Evolutionary conservation across 1,140 invertebrate genomes (phyloP).

Genomic region (Pollicipes pollicipes): DNA sequence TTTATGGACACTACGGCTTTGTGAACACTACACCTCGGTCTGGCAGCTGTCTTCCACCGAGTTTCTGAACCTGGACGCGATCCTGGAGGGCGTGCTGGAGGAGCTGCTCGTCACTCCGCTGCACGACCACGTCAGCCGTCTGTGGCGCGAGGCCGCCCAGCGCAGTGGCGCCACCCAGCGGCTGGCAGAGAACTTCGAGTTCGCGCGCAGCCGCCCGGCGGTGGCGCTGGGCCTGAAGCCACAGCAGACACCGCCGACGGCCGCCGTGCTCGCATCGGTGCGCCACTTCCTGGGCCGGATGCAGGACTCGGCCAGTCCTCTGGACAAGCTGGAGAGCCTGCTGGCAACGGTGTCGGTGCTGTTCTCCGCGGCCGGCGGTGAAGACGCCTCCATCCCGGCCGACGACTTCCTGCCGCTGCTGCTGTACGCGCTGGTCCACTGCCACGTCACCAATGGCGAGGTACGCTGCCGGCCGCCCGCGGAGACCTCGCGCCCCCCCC

Average conservation of each 20-base stretch:
- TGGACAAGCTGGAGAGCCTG: slow-evolving; percentile 81
- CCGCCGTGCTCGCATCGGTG: slow-evolving; percentile 53
- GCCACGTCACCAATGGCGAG: slow-evolving; percentile 21
- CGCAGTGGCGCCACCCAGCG: slow-evolving; percentile 9
- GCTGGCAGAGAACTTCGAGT: slow-evolving; percentile 7
- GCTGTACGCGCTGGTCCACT: slow-evolving; percentile 69
- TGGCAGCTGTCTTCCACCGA: slow-evolving; percentile 41
- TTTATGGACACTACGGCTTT: too few species aligned
- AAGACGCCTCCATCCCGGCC: slow-evolving; percentile 27
- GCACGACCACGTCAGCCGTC: slow-evolving; percentile 6
- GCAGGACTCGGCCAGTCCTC: slow-evolving; percentile 75
- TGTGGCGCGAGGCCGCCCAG: not conserved
- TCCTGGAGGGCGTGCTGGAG: slow-evolving; percentile 80
- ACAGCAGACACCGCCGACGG: slow-evolving; percentile 53
- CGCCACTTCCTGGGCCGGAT: slow-evolving; percentile 59
- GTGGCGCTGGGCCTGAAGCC: slow-evolving; percentile 30
- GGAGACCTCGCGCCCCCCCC: too few species aligned
- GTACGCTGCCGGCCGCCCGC: not conserved
- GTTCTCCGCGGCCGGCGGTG: slow-evolving; percentile 22
- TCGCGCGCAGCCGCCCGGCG: slow-evolving; percentile 7
- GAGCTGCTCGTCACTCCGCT: slow-evolving; percentile 70
- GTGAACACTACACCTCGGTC: too few species aligned
- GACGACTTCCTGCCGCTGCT: slow-evolving; percentile 72
- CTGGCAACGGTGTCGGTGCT: slow-evolving; percentile 72
- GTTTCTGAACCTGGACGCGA: slow-evolving; percentile 85